Evolutionary conservation across 2,888 invertebrate genomes (phyloP).

Genomic region (Drosophila nigricruria): DNA sequence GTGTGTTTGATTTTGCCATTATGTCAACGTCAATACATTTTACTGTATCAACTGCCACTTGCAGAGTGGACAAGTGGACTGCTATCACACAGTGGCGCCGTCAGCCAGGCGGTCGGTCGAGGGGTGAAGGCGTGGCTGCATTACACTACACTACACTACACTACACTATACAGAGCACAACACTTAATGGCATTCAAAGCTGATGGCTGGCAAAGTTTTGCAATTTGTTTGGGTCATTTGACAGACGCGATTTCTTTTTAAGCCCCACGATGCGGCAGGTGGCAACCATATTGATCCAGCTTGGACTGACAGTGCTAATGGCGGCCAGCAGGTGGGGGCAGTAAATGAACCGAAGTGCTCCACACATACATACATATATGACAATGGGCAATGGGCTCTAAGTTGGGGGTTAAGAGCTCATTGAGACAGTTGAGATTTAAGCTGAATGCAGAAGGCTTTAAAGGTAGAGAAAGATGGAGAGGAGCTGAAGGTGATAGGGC

Average conservation of each 20-base stretch:
- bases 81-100: background rate
- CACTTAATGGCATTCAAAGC: conserved; percentile 66
- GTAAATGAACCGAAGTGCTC: background rate
- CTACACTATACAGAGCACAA: background rate
- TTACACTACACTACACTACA: conserved; percentile 4
- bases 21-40: conserved; percentile 62
- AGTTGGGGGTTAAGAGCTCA: background rate
- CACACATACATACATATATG: background rate
- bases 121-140: conserved; percentile 24
- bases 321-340: background rate
- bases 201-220: conserved; percentile 59
- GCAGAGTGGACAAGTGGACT: conserved; percentile 33
- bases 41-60: conserved; percentile 55
- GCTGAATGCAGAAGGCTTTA: background rate
- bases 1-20: conserved; percentile 63
- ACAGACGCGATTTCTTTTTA: conserved; percentile 59
- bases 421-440: background rate
- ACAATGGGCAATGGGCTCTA: conserved; percentile 4
- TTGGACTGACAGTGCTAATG: background rate
- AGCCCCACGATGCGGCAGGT: conserved; percentile 25
- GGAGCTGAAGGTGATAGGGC: background rate
- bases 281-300: conserved; percentile 16
- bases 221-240: conserved; percentile 70
- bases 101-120: background rate
- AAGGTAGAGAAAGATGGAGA: too few species aligned